These are phyloP conservation scores for Philonicus albiceps DNA, from an alignment of 2,888 invertebrate species.

Conservation along the genomic window DNA sequence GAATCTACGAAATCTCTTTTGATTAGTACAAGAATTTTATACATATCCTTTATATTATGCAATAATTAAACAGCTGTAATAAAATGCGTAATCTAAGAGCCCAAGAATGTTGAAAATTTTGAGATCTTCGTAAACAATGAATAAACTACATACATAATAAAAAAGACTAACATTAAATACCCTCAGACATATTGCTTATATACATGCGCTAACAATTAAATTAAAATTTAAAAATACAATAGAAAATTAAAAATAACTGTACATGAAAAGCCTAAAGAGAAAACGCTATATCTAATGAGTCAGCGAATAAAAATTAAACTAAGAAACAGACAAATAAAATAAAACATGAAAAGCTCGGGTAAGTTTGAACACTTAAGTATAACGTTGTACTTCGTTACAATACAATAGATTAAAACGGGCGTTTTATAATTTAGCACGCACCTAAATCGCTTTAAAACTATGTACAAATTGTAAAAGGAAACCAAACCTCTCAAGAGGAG, in stretches of 20 bases:
- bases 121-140: background rate
- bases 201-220: background rate
- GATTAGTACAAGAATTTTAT: no score
- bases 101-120: background rate
- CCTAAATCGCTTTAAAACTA: background rate
- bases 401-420: slow-evolving; percentile 30
- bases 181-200: background rate
- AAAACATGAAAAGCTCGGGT: background rate
- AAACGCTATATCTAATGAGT: background rate
- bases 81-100: background rate
- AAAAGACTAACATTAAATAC: background rate
- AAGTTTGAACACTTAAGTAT: slow-evolving; percentile 36
- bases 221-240: background rate
- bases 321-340: background rate
- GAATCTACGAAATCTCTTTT: no score
- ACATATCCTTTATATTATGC: background rate
- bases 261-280: background rate
- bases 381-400: slow-evolving; percentile 38
- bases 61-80: background rate
- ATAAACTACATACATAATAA: background rate
- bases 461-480: slow-evolving; percentile 10
- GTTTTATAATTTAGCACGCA: slow-evolving; percentile 5
- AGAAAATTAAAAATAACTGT: slow-evolving; percentile 9
- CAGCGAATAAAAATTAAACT: background rate
- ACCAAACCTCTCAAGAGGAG: background rate